A percentile compares a stretch with the other conserved stretches of the same genome.
Conservation (phyloP, 2,888 invertebrate genomes). For the Entomobrya proxima region DNA sequence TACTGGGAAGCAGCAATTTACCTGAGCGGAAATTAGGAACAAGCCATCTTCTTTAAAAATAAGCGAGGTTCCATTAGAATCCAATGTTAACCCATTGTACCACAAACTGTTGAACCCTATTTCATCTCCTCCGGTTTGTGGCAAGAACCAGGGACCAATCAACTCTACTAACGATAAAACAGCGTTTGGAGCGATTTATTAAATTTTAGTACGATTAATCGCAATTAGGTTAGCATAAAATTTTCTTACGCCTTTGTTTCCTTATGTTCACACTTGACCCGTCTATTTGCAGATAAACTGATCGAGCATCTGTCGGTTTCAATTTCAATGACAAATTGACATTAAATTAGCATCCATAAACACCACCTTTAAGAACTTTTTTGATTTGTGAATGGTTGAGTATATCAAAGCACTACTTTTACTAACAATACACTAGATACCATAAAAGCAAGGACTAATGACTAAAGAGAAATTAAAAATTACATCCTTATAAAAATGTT, state of each 20-base stretch:
- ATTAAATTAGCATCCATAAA: not conserved
- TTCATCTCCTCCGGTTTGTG: slow-evolving; percentile 57
- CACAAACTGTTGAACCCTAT: slow-evolving; percentile 72
- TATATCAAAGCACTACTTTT: too few species aligned
- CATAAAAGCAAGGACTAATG: too few species aligned
- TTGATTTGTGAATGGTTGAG: too few species aligned
- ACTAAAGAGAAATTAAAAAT: too few species aligned
- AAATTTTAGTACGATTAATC: not conserved
- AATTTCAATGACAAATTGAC: not conserved
- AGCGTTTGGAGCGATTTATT: not conserved
- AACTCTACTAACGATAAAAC: slow-evolving; percentile 69
- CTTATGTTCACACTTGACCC: slow-evolving; percentile 65
- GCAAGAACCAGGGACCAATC: slow-evolving; percentile 73
- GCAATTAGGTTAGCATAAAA: too few species aligned
- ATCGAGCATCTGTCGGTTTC: slow-evolving; percentile 51
- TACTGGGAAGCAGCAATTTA: not conserved
- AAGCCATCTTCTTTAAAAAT: slow-evolving; percentile 70
- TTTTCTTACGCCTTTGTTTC: slow-evolving; percentile 64
- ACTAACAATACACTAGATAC: too few species aligned
- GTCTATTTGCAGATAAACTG: slow-evolving; percentile 68
- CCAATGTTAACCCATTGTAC: slow-evolving; percentile 67
- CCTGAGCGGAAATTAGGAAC: slow-evolving; percentile 73
- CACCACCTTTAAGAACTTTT: too few species aligned
- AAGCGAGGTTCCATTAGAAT: slow-evolving; percentile 68
- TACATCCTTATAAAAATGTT: too few species aligned